Base-by-base conservation (phyloP, 1,140 invertebrate genomes). In the Anadara kagoshimensis region DNA sequence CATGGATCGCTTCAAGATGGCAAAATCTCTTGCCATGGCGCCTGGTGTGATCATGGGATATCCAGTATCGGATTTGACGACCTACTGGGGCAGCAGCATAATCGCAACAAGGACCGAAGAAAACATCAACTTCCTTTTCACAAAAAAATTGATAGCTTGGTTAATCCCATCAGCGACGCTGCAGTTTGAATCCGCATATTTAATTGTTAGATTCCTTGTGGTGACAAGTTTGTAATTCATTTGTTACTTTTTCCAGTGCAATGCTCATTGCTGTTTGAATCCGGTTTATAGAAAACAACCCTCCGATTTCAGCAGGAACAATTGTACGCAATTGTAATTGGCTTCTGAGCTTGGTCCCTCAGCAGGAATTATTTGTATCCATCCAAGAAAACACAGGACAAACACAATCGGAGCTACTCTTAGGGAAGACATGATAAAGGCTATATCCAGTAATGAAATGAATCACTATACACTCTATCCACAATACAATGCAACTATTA, bases 61-160 rank as follows among this genome's bases (percentile, higher is more conserved):
- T 93, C 96, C 96, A 98, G 44, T 77, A 84, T 26, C 66, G 24
- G 4, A 94, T 93, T 86, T 97, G 97, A 22, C 96, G 90, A 0
- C 94, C 94, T 3, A 98, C 95, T 0, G 96, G 96, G 0, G 96
- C 96, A 61, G 97, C 92, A 0, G 95, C 95, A 87, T 97, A 98
- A 79, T 97, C 95, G 88, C 96, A 98, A 8, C 96, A 93, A 0
- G 97, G 94, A 0, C 96, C 97, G 81, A 98, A 92, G 85, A 98
- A 96, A 0, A 94, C 95, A 89, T 97, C 94, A 11, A 84, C 79
- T 36, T 79, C 67, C 8, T 67, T 69, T 36, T 53, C 2, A 86
- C 65, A 75, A 78, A 86, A 45, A 82, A 82, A 10, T 81, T 78
- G 29, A 87, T 83, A 10, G 87, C 85, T 43, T 82, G 76, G 22